These are phyloP conservation scores for Apistogramma diplotaenia DNA, from an alignment of 2,113 vertebrate species.

Conservation along the genomic window DNA sequence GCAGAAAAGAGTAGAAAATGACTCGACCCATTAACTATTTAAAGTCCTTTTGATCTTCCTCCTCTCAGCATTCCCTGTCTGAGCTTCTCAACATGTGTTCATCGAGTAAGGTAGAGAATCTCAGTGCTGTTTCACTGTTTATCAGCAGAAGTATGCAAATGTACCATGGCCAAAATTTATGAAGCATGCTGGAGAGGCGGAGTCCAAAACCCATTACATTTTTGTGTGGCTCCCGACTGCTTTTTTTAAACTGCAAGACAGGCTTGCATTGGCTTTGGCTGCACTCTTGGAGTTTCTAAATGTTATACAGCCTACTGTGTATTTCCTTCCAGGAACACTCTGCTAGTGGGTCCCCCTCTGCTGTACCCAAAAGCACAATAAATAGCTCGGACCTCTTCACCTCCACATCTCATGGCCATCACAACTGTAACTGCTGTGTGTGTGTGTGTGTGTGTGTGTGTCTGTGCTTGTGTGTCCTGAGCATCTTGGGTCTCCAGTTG, in stretches of 20 bases:
- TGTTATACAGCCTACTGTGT: conserved; percentile 8
- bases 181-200: not conserved
- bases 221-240: not conserved
- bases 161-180: not conserved
- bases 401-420: conserved; percentile 3
- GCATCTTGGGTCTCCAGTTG: conserved; percentile 54
- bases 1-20: conserved; percentile 4
- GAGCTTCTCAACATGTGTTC: conserved; percentile 13
- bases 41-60: not conserved
- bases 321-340: conserved; percentile 31
- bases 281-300: conserved; percentile 22
- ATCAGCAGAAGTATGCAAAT: not conserved
- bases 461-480: conserved; percentile 31
- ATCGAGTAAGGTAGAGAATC: not conserved
- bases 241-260: not conserved
- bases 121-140: not conserved
- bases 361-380: conserved; percentile 17
- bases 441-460: not conserved
- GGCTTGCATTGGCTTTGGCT: not conserved
- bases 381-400: not conserved
- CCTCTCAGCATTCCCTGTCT: not conserved
- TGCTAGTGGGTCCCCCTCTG: conserved; percentile 3
- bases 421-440: conserved; percentile 18
- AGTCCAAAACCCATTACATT: not conserved
- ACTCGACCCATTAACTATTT: not conserved